A percentile compares a stretch with the other conserved stretches of the same genome.
Evolutionary conservation across 2,797 vertebrate genomes (phyloP).

Genomic region (Pachyuromys duprasi): DNA sequence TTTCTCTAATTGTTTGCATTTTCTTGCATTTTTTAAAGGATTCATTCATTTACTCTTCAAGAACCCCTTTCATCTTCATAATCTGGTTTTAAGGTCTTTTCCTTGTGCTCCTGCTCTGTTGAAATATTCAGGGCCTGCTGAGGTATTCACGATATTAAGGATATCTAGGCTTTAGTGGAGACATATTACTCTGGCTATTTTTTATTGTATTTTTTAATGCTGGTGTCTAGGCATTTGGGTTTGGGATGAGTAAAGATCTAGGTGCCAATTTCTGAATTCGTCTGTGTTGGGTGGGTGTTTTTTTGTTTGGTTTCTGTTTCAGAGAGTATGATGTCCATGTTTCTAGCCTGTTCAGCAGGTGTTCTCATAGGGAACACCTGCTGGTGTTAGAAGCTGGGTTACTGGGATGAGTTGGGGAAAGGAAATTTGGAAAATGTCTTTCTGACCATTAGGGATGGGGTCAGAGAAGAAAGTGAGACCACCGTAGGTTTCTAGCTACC

Average conservation of each 20-base stretch:
- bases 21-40: background rate
- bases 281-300: background rate
- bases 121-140: background rate
- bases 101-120: background rate
- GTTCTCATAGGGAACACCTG: background rate
- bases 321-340: background rate
- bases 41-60: background rate
- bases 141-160: background rate
- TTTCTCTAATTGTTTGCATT: background rate
- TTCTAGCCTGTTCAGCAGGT: background rate
- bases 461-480: background rate
- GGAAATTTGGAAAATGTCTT: background rate
- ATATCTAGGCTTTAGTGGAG: background rate
- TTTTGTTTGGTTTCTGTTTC: background rate
- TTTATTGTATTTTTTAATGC: background rate
- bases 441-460: background rate
- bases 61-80: background rate
- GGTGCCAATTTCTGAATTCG: background rate
- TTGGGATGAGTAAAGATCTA: background rate
- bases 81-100: background rate
- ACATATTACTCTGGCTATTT: background rate
- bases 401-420: background rate
- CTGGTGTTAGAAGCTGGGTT: background rate
- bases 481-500: background rate
- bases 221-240: background rate